Evolutionary conservation across 2,888 invertebrate genomes (phyloP).

Genomic region (Pandemis heparana): DNA sequence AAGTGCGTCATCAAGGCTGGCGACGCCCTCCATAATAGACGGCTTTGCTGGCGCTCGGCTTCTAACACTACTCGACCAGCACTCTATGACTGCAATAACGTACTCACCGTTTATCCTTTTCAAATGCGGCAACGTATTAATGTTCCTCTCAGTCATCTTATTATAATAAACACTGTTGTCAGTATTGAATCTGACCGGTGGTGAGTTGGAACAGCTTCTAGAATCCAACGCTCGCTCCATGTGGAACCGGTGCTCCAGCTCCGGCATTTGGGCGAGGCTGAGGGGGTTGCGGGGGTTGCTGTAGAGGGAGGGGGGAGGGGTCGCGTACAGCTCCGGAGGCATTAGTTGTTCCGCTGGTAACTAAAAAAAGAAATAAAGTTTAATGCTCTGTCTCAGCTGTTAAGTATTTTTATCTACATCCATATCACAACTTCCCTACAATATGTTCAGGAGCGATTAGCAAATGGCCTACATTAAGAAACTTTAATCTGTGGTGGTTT

Average conservation of each 20-base stretch:
- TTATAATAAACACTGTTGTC: conserved; percentile 71
- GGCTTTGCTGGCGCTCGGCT: too few species aligned
- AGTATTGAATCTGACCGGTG: conserved; percentile 74
- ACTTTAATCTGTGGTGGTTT: too few species aligned
- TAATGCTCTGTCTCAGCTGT: too few species aligned
- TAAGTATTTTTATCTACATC: too few species aligned
- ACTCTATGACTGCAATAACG: not conserved
- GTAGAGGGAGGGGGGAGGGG: conserved; percentile 70
- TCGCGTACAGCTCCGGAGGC: conserved; percentile 74
- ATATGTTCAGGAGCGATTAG: too few species aligned
- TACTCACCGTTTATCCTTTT: conserved; percentile 68
- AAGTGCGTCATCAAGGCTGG: too few species aligned
- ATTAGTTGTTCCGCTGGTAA: conserved; percentile 78
- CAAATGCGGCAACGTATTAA: conserved; percentile 70
- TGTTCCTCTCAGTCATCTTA: conserved; percentile 65
- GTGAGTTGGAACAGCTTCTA: conserved; percentile 71
- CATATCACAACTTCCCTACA: too few species aligned
- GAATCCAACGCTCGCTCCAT: conserved; percentile 57
- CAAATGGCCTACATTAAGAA: too few species aligned
- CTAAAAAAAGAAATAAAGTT: too few species aligned
- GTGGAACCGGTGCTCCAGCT: conserved; percentile 63
- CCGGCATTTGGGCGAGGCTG: conserved; percentile 73
- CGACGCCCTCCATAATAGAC: too few species aligned
- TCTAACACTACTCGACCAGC: too few species aligned
- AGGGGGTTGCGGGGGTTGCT: conserved; percentile 72